Percentiles rank a stretch among this genome's conserved stretches.
These are phyloP conservation scores for Drosophila bocki DNA, from an alignment of 1,140 invertebrate genomes.

Conservation along the genomic window DNA sequence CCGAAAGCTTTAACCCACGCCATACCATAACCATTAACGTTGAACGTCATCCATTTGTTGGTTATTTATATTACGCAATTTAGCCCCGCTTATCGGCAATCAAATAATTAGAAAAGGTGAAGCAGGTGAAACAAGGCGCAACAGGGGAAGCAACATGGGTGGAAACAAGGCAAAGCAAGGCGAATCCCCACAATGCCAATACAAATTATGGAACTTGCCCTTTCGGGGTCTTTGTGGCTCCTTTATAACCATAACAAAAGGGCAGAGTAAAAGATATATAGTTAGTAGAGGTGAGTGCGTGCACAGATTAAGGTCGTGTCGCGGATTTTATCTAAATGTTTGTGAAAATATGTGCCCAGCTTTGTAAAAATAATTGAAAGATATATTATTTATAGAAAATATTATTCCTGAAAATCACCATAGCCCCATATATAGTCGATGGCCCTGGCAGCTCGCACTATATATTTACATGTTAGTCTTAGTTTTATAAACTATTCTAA, in stretches of 20 bases:
- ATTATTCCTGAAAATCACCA: no score
- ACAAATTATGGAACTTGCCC: slow-evolving; percentile 51
- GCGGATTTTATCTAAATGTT: background rate
- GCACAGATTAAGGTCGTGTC: no score
- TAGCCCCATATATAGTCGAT: no score
- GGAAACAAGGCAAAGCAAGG: slow-evolving; percentile 6
- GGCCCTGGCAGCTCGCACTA: no score
- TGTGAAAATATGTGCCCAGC: background rate
- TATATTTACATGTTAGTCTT: no score
- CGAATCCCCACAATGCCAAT: slow-evolving; percentile 34
- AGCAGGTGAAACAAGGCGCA: slow-evolving; percentile 17
- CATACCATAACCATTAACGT: slow-evolving; percentile 6
- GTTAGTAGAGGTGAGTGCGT: background rate
- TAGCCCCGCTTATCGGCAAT: slow-evolving; percentile 63
- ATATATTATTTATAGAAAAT: no score
- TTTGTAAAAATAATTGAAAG: no score
- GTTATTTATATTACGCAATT: slow-evolving; percentile 53
- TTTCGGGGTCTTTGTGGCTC: slow-evolving; percentile 26
- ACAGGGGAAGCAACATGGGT: background rate
- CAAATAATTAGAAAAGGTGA: slow-evolving; percentile 65
- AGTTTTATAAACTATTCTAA: no score
- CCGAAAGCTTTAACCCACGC: slow-evolving; percentile 8
- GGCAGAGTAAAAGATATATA: background rate
- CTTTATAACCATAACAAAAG: slow-evolving; percentile 24
- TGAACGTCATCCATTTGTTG: slow-evolving; percentile 44